These are phyloP conservation scores for Orthosia gothica DNA, from an alignment of 2,888 invertebrate genomes.

Conservation along the genomic window DNA sequence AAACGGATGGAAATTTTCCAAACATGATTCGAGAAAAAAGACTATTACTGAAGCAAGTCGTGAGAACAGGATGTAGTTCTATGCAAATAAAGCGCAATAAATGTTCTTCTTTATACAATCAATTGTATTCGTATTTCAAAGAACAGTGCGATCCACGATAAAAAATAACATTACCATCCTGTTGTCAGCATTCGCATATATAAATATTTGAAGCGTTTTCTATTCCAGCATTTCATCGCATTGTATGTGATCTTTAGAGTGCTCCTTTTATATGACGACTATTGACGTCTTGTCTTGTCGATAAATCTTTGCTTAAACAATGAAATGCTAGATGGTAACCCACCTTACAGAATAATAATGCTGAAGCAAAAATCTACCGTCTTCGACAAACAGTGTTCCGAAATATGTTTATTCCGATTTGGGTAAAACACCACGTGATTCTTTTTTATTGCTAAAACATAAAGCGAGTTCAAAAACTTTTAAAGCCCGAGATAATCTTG, in stretches of 20 bases:
- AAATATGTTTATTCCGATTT: background rate
- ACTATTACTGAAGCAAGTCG: background rate
- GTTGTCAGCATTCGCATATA: too few species aligned
- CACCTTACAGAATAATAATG: background rate
- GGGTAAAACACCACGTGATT: background rate
- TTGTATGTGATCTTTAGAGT: conserved; percentile 20
- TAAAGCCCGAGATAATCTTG: background rate
- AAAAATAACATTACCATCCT: background rate
- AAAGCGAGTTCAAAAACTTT: background rate
- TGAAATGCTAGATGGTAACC: background rate
- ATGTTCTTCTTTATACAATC: background rate
- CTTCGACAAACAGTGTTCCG: background rate
- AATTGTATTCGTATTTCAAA: background rate
- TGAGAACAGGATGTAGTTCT: background rate
- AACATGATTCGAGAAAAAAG: background rate
- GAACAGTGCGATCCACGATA: background rate
- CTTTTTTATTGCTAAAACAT: background rate
- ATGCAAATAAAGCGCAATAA: conserved; percentile 1
- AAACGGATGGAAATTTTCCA: background rate
- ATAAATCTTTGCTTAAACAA: background rate
- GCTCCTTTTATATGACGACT: background rate
- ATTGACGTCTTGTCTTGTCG: background rate
- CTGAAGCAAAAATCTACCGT: background rate
- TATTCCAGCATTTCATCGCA: conserved; percentile 5
- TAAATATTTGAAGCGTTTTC: background rate